Evolutionary conservation across 2,113 vertebrate genomes (phyloP).

Genomic region (Ibidorhyncha struthersii): DNA sequence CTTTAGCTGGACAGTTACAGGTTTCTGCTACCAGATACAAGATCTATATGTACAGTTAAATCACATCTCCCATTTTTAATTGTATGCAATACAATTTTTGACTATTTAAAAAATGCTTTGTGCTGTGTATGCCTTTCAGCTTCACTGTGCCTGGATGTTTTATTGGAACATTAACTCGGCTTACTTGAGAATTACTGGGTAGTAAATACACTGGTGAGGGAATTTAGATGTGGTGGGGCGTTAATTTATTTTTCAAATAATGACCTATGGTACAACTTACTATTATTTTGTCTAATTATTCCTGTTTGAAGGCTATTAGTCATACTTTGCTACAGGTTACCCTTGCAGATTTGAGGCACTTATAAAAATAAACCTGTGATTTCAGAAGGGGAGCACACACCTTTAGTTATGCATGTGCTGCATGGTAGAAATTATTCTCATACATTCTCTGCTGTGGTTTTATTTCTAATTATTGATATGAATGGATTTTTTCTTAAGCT

Average conservation of each 20-base stretch:
- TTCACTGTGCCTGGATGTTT: background rate
- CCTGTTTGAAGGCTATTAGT: background rate
- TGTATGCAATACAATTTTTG: background rate
- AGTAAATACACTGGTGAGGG: background rate
- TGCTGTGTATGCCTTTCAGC: background rate
- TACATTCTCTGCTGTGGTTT: background rate
- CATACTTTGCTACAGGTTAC: background rate
- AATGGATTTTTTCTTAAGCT: background rate
- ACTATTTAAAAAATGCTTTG: background rate
- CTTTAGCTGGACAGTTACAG: background rate
- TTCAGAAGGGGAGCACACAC: background rate
- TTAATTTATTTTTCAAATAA: constrained; percentile 21
- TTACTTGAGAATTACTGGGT: background rate
- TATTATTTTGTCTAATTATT: constrained; percentile 1
- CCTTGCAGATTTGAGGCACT: background rate
- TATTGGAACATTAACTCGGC: background rate
- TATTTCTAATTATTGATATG: background rate
- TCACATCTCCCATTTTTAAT: background rate
- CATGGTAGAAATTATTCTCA: background rate
- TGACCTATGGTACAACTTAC: background rate
- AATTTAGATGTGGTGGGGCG: background rate
- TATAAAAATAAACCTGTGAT: background rate
- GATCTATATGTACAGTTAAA: background rate
- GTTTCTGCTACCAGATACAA: background rate
- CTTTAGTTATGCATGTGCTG: background rate